Evolutionary conservation across 2,888 invertebrate species (phyloP).

Genomic region (Caenorhabditis doughertyi): DNA sequence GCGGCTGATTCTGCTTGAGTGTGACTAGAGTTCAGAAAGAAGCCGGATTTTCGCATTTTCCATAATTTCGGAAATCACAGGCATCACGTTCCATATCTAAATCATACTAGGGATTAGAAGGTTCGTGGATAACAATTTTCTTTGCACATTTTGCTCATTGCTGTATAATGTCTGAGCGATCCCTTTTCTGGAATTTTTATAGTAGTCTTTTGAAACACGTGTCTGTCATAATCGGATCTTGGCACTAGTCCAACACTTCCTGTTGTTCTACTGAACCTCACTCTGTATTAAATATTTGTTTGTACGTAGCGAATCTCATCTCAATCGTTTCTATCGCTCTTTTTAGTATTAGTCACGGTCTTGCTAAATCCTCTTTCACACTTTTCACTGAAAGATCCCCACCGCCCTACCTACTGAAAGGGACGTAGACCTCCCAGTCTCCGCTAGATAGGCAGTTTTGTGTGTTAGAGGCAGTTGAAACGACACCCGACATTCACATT

Average conservation of each 20-base stretch:
- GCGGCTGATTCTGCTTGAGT: background rate
- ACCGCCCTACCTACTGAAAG: conserved; percentile 18
- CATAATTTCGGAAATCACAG: conserved; percentile 47
- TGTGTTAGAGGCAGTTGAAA: conserved; percentile 27
- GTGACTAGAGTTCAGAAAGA: conserved; percentile 22
- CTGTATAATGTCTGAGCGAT: background rate
- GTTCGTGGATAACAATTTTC: conserved; percentile 14
- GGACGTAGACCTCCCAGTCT: conserved; percentile 48
- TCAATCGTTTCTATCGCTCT: conserved; percentile 5
- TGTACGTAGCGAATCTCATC: conserved; percentile 34
- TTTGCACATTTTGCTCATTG: conserved; percentile 8
- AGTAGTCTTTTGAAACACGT: background rate
- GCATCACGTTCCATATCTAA: background rate
- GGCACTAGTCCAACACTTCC: conserved; percentile 58
- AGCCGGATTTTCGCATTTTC: conserved; percentile 45
- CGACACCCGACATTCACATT: conserved; percentile 46
- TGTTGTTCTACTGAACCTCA: conserved; percentile 54
- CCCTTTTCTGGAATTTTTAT: background rate
- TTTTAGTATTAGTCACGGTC: conserved; percentile 56
- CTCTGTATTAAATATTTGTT: conserved; percentile 7
- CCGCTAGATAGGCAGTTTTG: conserved; percentile 21
- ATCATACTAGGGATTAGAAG: conserved; percentile 14
- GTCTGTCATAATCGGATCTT: conserved; percentile 46
- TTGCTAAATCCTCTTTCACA: conserved; percentile 60
- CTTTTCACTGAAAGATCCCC: conserved; percentile 37